These are phyloP conservation scores for Cyprinodon brontotheroides DNA, from an alignment of 2,113 vertebrate genomes.

Conservation along the genomic window DNA sequence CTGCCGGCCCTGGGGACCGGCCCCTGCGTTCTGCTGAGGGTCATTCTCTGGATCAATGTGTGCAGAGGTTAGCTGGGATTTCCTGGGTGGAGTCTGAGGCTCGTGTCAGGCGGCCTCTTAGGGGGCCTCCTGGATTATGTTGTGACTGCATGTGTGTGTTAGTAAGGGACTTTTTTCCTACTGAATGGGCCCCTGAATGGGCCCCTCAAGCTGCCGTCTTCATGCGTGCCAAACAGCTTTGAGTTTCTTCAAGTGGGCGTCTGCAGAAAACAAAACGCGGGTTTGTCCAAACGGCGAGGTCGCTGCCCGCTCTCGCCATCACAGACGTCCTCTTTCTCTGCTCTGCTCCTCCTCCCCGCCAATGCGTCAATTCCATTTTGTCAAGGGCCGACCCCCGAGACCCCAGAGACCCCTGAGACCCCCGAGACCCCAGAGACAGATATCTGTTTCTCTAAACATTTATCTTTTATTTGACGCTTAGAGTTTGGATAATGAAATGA, in stretches of 20 bases:
- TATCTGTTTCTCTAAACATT: not conserved
- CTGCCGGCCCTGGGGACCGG: constrained; percentile 66
- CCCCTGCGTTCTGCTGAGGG: constrained; percentile 45
- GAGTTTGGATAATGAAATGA: not conserved
- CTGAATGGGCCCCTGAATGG: constrained; percentile 67
- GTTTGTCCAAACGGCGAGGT: constrained; percentile 55
- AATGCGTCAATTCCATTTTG: constrained; percentile 69
- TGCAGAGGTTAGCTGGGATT: constrained; percentile 19
- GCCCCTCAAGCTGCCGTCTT: constrained; percentile 63
- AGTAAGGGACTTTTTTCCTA: constrained; percentile 55
- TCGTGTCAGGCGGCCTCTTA: constrained; percentile 76
- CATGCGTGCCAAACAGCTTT: constrained; percentile 65
- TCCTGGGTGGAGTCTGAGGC: constrained; percentile 57
- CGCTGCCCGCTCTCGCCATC: constrained; percentile 59
- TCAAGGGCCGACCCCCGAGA: constrained; percentile 64
- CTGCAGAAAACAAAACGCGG: constrained; percentile 23
- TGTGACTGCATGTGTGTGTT: constrained; percentile 39
- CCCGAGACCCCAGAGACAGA: constrained; percentile 17
- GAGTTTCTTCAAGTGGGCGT: constrained; percentile 76
- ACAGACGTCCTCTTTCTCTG: constrained; percentile 71
- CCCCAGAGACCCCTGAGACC: constrained; percentile 42
- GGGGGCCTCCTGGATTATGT: constrained; percentile 73
- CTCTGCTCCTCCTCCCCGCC: constrained; percentile 53
- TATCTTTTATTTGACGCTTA: not conserved
- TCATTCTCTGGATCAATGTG: constrained; percentile 54